Evolutionary conservation across 2,888 invertebrate species (phyloP).

Genomic region (Tenthredo livida): DNA sequence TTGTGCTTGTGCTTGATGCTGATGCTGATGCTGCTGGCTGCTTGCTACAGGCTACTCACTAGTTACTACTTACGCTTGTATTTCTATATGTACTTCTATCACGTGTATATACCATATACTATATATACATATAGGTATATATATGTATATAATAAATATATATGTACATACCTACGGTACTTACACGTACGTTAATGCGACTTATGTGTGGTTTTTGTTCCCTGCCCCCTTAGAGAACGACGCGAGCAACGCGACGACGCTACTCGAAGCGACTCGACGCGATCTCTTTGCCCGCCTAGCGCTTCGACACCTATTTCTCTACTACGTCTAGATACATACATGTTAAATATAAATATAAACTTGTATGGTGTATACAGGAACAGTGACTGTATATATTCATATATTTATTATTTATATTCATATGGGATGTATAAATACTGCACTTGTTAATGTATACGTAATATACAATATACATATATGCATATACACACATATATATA

Average conservation of each 20-base stretch:
- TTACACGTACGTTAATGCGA: background rate
- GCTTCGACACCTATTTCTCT: conserved; percentile 1
- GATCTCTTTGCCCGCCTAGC: background rate
- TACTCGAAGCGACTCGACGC: background rate
- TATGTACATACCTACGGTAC: background rate
- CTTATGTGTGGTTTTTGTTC: conserved; percentile 13
- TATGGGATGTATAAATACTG: background rate
- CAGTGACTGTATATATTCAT: background rate
- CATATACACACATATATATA: too few species aligned
- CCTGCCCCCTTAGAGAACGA: background rate
- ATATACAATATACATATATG: background rate
- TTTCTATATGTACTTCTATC: background rate
- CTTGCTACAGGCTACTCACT: background rate
- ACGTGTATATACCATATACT: background rate
- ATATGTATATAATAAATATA: background rate
- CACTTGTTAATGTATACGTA: background rate
- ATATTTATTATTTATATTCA: background rate
- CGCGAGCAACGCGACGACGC: background rate
- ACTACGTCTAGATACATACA: background rate
- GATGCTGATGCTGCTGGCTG: conserved; percentile 13
- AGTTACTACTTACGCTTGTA: background rate
- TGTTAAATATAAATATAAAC: background rate
- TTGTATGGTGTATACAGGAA: background rate
- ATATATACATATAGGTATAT: background rate
- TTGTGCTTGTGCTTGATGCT: background rate